Evolutionary conservation across 2,797 vertebrate species (phyloP).

Genomic region (Valencia hispanica): DNA sequence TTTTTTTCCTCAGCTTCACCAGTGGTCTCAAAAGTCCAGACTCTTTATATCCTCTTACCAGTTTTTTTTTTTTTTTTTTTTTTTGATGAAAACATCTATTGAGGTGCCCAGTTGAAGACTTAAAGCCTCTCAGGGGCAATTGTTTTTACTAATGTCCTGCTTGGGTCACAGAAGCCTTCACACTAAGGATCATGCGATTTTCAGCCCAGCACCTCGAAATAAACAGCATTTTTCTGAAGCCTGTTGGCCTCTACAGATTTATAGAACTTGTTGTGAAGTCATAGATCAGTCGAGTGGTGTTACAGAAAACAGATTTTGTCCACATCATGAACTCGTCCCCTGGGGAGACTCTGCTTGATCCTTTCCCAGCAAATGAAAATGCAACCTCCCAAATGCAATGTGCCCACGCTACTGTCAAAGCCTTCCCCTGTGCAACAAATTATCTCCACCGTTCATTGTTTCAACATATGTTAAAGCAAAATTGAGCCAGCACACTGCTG

Average conservation of each 20-base stretch:
- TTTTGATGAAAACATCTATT: slow-evolving; percentile 26
- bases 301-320: slow-evolving; percentile 60
- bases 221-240: slow-evolving; percentile 25
- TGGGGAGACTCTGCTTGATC: slow-evolving; percentile 48
- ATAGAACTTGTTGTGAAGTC: slow-evolving; percentile 53
- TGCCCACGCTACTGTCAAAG: slow-evolving; percentile 61
- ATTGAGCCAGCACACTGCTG: slow-evolving; percentile 47
- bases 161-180: slow-evolving; percentile 17
- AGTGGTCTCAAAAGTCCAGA: slow-evolving; percentile 36
- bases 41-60: slow-evolving; percentile 23
- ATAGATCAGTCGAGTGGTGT: slow-evolving; percentile 68
- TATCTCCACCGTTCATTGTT: slow-evolving; percentile 47
- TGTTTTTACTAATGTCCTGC: slow-evolving; percentile 58
- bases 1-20: slow-evolving; percentile 44
- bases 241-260: slow-evolving; percentile 34
- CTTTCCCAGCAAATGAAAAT: slow-evolving; percentile 58
- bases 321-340: slow-evolving; percentile 46
- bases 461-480: slow-evolving; percentile 71
- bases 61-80: slow-evolving; percentile 6
- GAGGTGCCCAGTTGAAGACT: slow-evolving; percentile 15
- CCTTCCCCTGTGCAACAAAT: slow-evolving; percentile 45
- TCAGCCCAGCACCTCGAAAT: slow-evolving; percentile 21
- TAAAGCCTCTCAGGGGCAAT: slow-evolving; percentile 24
- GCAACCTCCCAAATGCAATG: slow-evolving; percentile 42
- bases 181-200: slow-evolving; percentile 25